Percentiles rank a stretch among this genome's conserved stretches.
These are phyloP conservation scores for Andrena cerasifolii DNA, from an alignment of 1,140 invertebrate species.

Conservation along the genomic window DNA sequence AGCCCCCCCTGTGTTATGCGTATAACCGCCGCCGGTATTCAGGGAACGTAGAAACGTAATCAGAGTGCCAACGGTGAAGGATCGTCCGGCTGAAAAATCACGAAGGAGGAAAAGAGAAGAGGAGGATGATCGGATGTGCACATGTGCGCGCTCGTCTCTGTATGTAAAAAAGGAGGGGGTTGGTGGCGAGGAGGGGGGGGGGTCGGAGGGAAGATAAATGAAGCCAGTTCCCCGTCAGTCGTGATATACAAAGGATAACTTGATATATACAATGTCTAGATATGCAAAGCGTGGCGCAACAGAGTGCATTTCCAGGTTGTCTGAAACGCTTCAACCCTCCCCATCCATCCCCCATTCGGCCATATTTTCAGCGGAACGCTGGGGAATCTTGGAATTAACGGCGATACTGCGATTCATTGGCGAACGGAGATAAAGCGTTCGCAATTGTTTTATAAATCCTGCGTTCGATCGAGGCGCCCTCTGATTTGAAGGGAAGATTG, in stretches of 20 bases:
- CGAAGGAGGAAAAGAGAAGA: slow-evolving; percentile 23
- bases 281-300: slow-evolving; percentile 51
- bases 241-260: slow-evolving; percentile 57
- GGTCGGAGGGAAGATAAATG: slow-evolving; percentile 46
- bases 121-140: slow-evolving; percentile 29
- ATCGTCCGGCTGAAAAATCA: slow-evolving; percentile 58
- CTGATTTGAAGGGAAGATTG: background rate
- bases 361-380: slow-evolving; percentile 3
- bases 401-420: background rate
- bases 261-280: slow-evolving; percentile 57
- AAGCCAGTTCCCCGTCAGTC: slow-evolving; percentile 25
- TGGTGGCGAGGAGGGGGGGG: too few species aligned
- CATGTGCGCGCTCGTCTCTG: slow-evolving; percentile 26
- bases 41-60: slow-evolving; percentile 43
- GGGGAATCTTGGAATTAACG: background rate
- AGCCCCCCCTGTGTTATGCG: slow-evolving; percentile 19
- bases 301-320: slow-evolving; percentile 42
- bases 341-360: background rate
- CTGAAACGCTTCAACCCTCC: background rate
- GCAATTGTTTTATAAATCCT: background rate
- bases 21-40: slow-evolving; percentile 36
- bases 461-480: background rate
- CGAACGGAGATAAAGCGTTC: background rate
- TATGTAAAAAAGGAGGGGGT: slow-evolving; percentile 39
- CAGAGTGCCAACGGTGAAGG: slow-evolving; percentile 51